phyloP scores from a whole-genome alignment of 1,140 invertebrate species.

The Ceratina australensis region DNA sequence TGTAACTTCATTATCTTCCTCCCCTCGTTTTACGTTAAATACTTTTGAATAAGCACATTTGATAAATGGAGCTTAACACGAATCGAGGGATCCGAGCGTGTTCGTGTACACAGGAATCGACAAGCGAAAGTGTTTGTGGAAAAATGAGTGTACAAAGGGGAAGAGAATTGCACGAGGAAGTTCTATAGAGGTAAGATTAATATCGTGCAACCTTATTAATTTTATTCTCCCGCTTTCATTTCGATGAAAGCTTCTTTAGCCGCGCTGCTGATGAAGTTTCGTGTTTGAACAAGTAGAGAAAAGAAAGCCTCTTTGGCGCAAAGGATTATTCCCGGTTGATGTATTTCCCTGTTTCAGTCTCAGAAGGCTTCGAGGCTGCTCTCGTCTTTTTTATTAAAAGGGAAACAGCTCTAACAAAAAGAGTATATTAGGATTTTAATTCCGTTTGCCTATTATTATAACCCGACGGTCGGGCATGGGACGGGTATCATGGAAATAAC shows the following conservation, averaged over 20 bases:
- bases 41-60: too few species aligned
- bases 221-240: neutral
- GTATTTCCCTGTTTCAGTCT: too few species aligned
- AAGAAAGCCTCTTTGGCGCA: too few species aligned
- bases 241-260: neutral
- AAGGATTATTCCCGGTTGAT: too few species aligned
- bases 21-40: neutral
- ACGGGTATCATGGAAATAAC: neutral
- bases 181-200: neutral
- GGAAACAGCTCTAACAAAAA: neutral
- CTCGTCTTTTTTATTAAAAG: neutral
- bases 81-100: neutral
- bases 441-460: neutral
- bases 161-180: neutral
- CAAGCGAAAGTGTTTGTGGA: too few species aligned
- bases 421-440: neutral
- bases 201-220: conserved; percentile 6
- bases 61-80: too few species aligned
- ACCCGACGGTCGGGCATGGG: neutral
- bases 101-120: neutral
- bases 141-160: too few species aligned
- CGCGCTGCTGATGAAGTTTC: neutral
- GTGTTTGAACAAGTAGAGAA: too few species aligned
- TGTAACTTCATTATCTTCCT: neutral
- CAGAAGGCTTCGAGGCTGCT: too few species aligned